Evolutionary conservation across 1,140 invertebrate species (phyloP), one percentile per base, ranked within the genome.

Genomic region (Dreissena rostriformis): DNA sequence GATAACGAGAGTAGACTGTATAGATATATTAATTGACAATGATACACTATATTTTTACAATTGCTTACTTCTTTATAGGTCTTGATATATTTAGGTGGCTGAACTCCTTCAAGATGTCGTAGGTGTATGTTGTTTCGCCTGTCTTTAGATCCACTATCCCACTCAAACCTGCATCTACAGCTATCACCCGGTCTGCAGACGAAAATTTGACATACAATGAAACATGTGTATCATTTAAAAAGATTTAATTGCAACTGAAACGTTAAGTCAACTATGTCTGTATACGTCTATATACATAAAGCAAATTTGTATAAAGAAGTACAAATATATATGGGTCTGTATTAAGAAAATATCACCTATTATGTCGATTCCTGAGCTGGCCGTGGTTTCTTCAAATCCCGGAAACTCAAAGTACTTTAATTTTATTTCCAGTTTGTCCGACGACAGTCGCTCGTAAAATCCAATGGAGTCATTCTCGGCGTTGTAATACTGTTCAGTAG

Each of bases 381-480:
- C 57, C 24, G 49, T 0, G 5, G n/a, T 52, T 17, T 70, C 76
- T 39, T 2, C 2, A 22, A 79, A 68, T 28, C 76, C 76, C 10
- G 65, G 65, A 49, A 79, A 79, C 22, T 52, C 76, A 55, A 79
- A 79, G 28, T 79, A 79, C 57, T 79, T 70, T 22, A 70, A 15
- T 67, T 22, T 55, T 53, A 29, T 29, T 10, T 11, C 28, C 77
- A 80, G 68, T 22, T 24, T 63, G 22, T 80, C 77, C 17, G 49
- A 12, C 2, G 65, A 0, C n/a, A 68, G 26, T 57, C 77, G 51
- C 4, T 53, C 49, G 22, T 71, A 80, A 49, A 29, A 80, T 0
- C 77, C 77, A 39, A 80, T 80, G 2, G 77, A 66, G n/a, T 80
- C 77, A 15, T 61, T 70, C 53, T 80, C 77, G 5, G 77, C 77